Conservation (phyloP, 2,888 invertebrate species). For the Synergus japonicus region DNA sequence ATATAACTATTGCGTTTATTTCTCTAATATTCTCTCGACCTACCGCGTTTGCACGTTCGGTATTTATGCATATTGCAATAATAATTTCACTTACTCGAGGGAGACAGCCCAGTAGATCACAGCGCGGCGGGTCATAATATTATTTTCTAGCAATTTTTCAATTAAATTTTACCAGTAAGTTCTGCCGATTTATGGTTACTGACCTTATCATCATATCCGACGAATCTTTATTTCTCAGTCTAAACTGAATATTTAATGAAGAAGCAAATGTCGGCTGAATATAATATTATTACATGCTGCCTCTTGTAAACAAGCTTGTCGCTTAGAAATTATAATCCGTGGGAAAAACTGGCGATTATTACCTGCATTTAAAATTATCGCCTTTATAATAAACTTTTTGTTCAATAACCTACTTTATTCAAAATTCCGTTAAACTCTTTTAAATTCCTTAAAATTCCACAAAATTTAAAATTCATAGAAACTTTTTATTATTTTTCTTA, state of each 20-base stretch:
- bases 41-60: too few species aligned
- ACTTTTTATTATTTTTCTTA: too few species aligned
- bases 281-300: background rate
- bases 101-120: slow-evolving; percentile 31
- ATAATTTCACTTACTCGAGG: slow-evolving; percentile 26
- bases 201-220: slow-evolving; percentile 11
- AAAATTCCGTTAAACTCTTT: too few species aligned
- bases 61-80: slow-evolving; percentile 1
- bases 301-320: background rate
- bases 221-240: slow-evolving; percentile 10
- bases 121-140: background rate
- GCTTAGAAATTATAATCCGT: background rate
- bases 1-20: too few species aligned
- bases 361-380: background rate
- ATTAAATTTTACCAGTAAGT: background rate
- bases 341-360: background rate
- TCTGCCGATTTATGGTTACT: slow-evolving; percentile 9
- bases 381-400: too few species aligned
- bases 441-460: too few species aligned
- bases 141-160: slow-evolving; percentile 33
- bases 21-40: too few species aligned
- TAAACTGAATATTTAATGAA: slow-evolving; percentile 19
- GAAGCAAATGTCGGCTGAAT: slow-evolving; percentile 28
- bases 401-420: too few species aligned
- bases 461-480: too few species aligned